These are phyloP conservation scores for Champsocephalus gunnari DNA, from an alignment of 2,797 vertebrate genomes.

Conservation along the genomic window DNA sequence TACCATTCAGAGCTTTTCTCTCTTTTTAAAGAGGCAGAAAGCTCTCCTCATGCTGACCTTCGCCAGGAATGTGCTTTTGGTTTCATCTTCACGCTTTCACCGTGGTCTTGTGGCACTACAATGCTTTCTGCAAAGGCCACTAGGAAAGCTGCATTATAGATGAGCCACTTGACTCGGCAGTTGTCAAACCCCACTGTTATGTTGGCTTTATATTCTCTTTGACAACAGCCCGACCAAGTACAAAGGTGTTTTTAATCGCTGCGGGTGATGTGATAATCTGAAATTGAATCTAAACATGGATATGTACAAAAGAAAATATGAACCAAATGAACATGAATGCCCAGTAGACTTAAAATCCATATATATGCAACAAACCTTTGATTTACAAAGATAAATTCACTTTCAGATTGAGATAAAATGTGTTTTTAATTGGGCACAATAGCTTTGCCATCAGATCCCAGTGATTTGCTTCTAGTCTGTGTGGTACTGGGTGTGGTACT, in stretches of 20 bases:
- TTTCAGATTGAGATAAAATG: conserved; percentile 1
- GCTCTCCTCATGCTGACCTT: conserved; percentile 6
- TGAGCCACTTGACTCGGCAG: conserved; percentile 75
- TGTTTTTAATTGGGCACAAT: neutral
- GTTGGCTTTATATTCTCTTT: conserved; percentile 41
- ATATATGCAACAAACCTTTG: neutral
- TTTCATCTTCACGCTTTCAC: conserved; percentile 24
- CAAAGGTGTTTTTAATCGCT: neutral
- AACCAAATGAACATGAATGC: neutral
- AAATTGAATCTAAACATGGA: neutral
- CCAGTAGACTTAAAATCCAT: neutral
- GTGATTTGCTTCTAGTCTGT: conserved; percentile 8
- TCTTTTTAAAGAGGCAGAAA: conserved; percentile 1
- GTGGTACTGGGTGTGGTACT: conserved; percentile 51
- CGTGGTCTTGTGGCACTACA: conserved; percentile 33
- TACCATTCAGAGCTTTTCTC: conserved; percentile 4
- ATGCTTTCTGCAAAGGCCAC: conserved; percentile 58
- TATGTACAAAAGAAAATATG: neutral
- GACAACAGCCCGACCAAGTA: conserved; percentile 32
- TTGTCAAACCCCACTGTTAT: conserved; percentile 57
- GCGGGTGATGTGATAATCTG: neutral
- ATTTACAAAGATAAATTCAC: neutral
- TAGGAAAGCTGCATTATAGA: conserved; percentile 79
- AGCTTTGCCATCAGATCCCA: conserved; percentile 6
- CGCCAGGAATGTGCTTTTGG: conserved; percentile 3